Percentiles rank a stretch among this genome's conserved stretches.
Conservation (phyloP, 30 jellyfish, hydroid and myxozoan genomes). For the Hydractinia symbiolongicarpus region DNA sequence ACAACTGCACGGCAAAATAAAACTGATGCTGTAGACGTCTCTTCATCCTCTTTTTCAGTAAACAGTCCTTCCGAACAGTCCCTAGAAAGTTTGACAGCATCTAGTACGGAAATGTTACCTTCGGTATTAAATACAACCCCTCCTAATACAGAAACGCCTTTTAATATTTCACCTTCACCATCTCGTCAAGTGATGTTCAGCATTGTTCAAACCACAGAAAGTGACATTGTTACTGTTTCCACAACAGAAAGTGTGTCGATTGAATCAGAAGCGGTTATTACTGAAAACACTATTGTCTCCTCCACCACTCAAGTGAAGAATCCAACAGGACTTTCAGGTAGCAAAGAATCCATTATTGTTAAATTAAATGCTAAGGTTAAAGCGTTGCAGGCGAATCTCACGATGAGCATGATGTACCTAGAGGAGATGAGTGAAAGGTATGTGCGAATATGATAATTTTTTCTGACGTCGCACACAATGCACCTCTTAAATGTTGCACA, state of each 20-base stretch:
- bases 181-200: too few relatives aligned
- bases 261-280: not conserved
- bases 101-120: not conserved
- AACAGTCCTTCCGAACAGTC: too few relatives aligned
- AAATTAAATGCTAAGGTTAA: conserved; percentile 73
- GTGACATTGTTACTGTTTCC: too few relatives aligned
- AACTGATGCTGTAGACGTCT: too few relatives aligned
- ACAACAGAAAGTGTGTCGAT: too few relatives aligned
- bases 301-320: conserved; percentile 1
- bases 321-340: conserved; percentile 39
- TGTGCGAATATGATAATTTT: not conserved
- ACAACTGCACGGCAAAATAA: too few relatives aligned
- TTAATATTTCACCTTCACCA: too few relatives aligned
- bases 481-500: not conserved
- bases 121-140: not conserved
- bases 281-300: not conserved
- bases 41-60: too few relatives aligned
- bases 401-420: conserved; percentile 79
- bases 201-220: too few relatives aligned
- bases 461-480: not conserved
- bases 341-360: conserved; percentile 89
- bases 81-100: too few relatives aligned
- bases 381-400: conserved; percentile 77
- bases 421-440: conserved; percentile 90
- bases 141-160: not conserved